Evolutionary conservation across 1,140 invertebrate genomes (phyloP).

Genomic region (Drosophila yakuba): DNA sequence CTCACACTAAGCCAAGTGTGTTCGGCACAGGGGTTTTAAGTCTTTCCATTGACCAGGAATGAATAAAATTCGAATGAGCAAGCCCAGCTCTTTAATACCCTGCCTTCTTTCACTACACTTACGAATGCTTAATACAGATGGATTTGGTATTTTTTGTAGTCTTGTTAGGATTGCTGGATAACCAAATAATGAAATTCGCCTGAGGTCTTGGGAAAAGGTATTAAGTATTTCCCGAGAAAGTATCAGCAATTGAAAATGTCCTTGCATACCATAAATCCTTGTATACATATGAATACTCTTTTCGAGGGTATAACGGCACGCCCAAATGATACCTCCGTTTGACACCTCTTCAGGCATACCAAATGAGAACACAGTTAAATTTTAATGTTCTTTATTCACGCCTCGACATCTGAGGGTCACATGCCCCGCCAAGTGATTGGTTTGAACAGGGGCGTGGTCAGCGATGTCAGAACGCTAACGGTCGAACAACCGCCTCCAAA

Average conservation of each 20-base stretch:
- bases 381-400: conserved; percentile 40
- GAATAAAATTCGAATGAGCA: too few species aligned
- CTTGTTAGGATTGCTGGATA: too few species aligned
- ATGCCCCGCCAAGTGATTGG: background rate
- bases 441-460: conserved; percentile 13
- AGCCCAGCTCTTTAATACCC: background rate
- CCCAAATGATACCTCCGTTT: background rate
- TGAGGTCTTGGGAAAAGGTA: too few species aligned
- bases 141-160: too few species aligned
- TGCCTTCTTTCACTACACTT: background rate
- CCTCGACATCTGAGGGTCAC: conserved; percentile 10
- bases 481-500: too few species aligned
- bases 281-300: too few species aligned
- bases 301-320: conserved; percentile 11
- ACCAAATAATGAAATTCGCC: too few species aligned
- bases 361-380: conserved; percentile 17
- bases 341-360: conserved; percentile 17
- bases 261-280: too few species aligned
- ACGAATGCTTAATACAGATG: too few species aligned
- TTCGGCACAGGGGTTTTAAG: conserved; percentile 11
- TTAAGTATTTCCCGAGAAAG: too few species aligned
- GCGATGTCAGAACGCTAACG: background rate
- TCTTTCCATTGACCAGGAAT: background rate
- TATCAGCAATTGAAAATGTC: too few species aligned
- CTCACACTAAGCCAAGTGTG: background rate